Evolutionary conservation across 2,113 vertebrate genomes (phyloP), one percentile per base, ranked within the genome.

Genomic region (Bombycilla garrulus): DNA sequence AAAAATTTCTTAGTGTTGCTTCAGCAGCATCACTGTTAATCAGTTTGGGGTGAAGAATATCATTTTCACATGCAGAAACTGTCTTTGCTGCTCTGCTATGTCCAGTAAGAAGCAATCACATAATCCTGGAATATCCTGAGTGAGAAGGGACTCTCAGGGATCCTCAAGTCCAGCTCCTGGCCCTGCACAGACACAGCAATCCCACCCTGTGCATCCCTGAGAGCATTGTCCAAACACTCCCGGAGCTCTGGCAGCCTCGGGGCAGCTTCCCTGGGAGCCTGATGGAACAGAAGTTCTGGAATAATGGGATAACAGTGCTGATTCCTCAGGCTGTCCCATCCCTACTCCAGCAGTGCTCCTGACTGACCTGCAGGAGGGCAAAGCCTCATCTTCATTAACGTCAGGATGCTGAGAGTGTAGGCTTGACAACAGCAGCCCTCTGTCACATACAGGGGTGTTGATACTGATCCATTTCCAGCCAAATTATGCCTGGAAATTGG

Each of bases 361-460:
- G 20, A 48, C 33, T 33, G 26, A 20, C 24, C 35, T 3, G 8
- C 19, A 29, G 23, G 40, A 61, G n/a, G 23, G 44, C 53, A 23
- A 66, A 76, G 44, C 51, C 11, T 71, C 48, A 1, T 31, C 9
- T 36, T 38, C 38, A 38, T 38, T 13, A 5, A 8, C 28, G 23
- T n/a, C 23, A 21, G 62, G 15, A 3, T 10, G 3, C 26, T 60
- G 61, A 5, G 31, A 22, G 5, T 3, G 9, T 1, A 6, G 44
- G 16, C 40, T 15, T 60, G 62, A 29, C 36, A 38, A 2, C 70
- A 78, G 4, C 40, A 65, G 31, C 54, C 35, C 23, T 26, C 4
- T 15, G 77, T 57, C 31, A 0, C 16, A 0, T 3, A 0, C 1
- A 4, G 48, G 2, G 25, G 0, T 22, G 24, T n/a, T 29, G 33